Percentiles rank a stretch among this genome's conserved stretches.
Conservation (phyloP, 2,113 vertebrate species). For the Murina feae region DNA sequence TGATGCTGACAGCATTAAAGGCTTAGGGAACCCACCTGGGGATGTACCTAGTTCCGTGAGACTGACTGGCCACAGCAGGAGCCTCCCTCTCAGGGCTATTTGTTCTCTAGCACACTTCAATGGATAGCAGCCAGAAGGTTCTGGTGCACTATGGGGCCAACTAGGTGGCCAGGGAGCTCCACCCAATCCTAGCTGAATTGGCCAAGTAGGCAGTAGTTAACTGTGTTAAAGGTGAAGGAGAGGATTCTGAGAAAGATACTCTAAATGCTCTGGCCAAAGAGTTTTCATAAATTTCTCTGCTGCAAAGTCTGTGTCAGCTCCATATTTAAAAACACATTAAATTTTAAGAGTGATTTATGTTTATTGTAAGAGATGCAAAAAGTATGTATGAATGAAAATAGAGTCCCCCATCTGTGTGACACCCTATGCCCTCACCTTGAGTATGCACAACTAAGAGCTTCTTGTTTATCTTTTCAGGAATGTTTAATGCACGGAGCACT, state of each 20-base stretch:
- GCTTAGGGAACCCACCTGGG: background rate
- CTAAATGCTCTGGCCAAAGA: background rate
- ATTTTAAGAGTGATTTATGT: background rate
- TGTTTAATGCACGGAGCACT: background rate
- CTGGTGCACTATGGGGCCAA: background rate
- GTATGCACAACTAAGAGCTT: background rate
- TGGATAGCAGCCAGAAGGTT: slow-evolving; percentile 16
- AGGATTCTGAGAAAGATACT: slow-evolving; percentile 1
- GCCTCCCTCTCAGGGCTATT: background rate
- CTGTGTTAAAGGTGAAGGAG: slow-evolving; percentile 35
- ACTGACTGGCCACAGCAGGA: background rate
- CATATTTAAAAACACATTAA: slow-evolving; percentile 4
- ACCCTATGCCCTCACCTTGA: background rate
- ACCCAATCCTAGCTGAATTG: background rate
- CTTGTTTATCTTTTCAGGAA: background rate
- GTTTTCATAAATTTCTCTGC: background rate
- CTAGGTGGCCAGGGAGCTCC: background rate
- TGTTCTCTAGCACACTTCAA: background rate
- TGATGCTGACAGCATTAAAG: background rate
- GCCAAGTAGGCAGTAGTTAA: slow-evolving; percentile 27
- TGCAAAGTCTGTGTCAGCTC: background rate
- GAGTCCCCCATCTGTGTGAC: background rate
- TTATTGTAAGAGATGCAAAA: background rate
- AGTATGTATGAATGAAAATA: background rate
- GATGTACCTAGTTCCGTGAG: background rate